phyloP scores from a whole-genome alignment of 2,888 invertebrate genomes.

The Agrotis segetum region DNA sequence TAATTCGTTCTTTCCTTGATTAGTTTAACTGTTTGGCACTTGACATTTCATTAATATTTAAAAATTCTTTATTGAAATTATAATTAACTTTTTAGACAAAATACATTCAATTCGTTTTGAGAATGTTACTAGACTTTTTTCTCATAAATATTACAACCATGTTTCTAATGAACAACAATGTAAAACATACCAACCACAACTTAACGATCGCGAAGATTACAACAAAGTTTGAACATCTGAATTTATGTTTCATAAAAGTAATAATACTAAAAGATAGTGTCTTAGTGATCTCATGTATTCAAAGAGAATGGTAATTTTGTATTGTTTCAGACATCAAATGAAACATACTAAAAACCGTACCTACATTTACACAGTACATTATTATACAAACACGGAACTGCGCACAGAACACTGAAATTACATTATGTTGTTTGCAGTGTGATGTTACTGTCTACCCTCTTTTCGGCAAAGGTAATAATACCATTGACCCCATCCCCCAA shows the following conservation, averaged over 20 bases:
- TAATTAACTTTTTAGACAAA: neutral
- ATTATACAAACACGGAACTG: conserved; percentile 4
- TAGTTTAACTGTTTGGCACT: neutral
- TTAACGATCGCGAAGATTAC: conserved; percentile 27
- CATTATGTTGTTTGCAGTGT: conserved; percentile 33
- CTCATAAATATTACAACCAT: conserved; percentile 3
- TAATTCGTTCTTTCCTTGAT: conserved; percentile 21
- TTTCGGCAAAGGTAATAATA: conserved; percentile 27
- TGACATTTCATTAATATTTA: neutral
- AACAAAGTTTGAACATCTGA: conserved; percentile 38
- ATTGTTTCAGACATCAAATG: neutral
- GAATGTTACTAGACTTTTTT: neutral
- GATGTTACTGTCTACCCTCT: conserved; percentile 41
- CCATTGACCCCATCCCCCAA: conserved; percentile 45
- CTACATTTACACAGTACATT: neutral
- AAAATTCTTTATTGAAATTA: too few species aligned
- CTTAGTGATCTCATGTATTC: conserved; percentile 17
- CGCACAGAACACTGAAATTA: conserved; percentile 37
- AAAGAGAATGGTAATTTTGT: conserved; percentile 17
- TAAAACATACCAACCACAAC: conserved; percentile 17
- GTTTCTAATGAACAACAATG: conserved; percentile 26
- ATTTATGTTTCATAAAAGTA: conserved; percentile 35
- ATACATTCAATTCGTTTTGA: neutral
- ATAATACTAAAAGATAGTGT: conserved; percentile 29
- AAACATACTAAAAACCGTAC: neutral